Percentiles rank a stretch among this genome's conserved stretches.
These are phyloP conservation scores for Ylistrum balloti DNA, from an alignment of 1,140 invertebrate species.

Conservation along the genomic window DNA sequence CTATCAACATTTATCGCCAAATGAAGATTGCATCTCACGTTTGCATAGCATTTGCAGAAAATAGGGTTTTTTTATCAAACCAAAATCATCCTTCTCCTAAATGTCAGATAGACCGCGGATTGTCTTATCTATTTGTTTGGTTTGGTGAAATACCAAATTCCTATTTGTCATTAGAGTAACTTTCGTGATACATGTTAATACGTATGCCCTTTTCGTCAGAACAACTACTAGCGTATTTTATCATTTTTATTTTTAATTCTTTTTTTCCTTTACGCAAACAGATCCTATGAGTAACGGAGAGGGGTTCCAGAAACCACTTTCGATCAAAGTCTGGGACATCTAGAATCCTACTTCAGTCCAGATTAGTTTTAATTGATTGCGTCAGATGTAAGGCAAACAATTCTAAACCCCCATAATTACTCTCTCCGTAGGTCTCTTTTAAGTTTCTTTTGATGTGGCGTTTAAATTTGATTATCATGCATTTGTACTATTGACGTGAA, in stretches of 20 bases:
- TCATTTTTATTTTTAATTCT: not conserved
- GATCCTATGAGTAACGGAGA: not conserved
- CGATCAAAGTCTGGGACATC: not conserved
- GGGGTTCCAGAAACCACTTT: not conserved
- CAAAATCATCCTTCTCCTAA: not conserved
- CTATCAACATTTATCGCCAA: not conserved
- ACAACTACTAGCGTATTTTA: not conserved
- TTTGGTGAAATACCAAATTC: slow-evolving; percentile 1
- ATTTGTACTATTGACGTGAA: not conserved
- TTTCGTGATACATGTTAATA: slow-evolving; percentile 26
- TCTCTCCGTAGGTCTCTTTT: not conserved
- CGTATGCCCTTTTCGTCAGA: slow-evolving; percentile 17
- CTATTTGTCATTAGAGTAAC: not conserved
- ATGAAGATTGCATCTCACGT: slow-evolving; percentile 23
- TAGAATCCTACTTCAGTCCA: slow-evolving; percentile 5
- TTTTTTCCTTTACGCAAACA: not conserved
- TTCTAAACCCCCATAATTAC: not conserved
- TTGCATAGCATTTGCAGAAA: slow-evolving; percentile 5
- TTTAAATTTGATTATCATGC: not conserved
- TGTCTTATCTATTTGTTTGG: not conserved
- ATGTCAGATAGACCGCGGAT: slow-evolving; percentile 13
- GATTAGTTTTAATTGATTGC: slow-evolving; percentile 18
- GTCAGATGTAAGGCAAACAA: not conserved
- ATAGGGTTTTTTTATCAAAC: not conserved
- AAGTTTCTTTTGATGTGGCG: slow-evolving; percentile 1